Evolutionary conservation across 2,797 vertebrate genomes (phyloP).

Genomic region (Channallabes apus): DNA sequence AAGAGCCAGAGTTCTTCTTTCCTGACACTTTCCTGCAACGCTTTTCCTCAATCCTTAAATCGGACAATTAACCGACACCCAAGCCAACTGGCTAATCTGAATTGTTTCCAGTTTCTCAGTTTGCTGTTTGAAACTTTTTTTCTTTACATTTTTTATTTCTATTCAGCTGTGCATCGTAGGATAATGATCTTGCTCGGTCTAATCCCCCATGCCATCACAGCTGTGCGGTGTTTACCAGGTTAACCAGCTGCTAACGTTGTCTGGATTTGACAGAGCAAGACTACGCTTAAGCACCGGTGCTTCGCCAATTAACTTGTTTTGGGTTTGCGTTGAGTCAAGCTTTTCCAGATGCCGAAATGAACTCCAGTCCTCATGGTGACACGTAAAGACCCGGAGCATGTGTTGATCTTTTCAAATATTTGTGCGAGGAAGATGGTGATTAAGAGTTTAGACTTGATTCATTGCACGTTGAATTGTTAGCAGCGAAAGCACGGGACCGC

Average conservation of each 20-base stretch:
- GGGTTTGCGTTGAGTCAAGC: constrained; percentile 41
- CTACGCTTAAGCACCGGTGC: constrained; percentile 13
- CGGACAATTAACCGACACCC: constrained; percentile 9
- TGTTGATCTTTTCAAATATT: constrained; percentile 56
- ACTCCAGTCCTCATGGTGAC: constrained; percentile 33
- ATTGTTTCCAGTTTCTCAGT: constrained; percentile 19
- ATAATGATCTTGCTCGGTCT: constrained; percentile 37
- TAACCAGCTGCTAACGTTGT: constrained; percentile 34
- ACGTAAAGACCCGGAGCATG: constrained; percentile 42
- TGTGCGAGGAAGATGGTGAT: constrained; percentile 48
- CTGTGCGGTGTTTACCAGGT: constrained; percentile 40
- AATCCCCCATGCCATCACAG: constrained; percentile 36
- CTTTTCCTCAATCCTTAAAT: constrained; percentile 27
- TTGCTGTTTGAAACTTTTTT: neutral
- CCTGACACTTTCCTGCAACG: neutral
- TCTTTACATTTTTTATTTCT: neutral
- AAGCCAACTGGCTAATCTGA: constrained; percentile 7
- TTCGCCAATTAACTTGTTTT: constrained; percentile 54
- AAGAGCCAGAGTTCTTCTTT: neutral
- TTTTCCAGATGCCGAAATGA: constrained; percentile 52
- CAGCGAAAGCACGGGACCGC: constrained; percentile 32
- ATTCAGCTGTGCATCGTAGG: constrained; percentile 37
- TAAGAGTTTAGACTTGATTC: constrained; percentile 46
- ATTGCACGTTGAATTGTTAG: constrained; percentile 47
- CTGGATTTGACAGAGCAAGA: constrained; percentile 37